Evolutionary conservation across 2,797 vertebrate genomes (phyloP), one percentile per base, ranked within the genome.

Genomic region (Sarcoramphus papa): DNA sequence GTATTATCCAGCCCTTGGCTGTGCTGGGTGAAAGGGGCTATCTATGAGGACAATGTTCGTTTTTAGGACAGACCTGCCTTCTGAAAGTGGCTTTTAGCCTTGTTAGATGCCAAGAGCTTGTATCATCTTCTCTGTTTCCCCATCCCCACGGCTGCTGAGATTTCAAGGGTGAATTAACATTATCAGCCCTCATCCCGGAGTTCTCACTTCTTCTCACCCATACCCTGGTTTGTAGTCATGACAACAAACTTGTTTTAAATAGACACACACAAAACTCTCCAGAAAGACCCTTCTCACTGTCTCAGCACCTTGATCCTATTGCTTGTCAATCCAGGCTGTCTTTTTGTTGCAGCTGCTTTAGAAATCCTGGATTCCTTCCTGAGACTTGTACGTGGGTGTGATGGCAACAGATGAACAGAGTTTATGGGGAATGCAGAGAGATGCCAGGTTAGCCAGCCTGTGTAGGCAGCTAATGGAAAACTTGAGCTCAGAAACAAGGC

Each of bases 331-430:
- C 77, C 65, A 75, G 79, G 56, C 94, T 96, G 64, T 89, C 85
- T 93, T 97, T 97, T 97, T 95, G 84, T 94, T 96, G 93, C 95
- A 97, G 94, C 94, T 97, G 95, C 88, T 84, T 95, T 72, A 94
- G 90, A 92, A 94, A 90, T 75, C 82, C 56, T 95, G 79, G 87
- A 95, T 96, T 94, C 68, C 31, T 93, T 90, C 73, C 79, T 92
- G 95, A 96, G 87, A 92, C 74, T 92, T 86, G 65, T 73, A 82
- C 0, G 95, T 96, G 96, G 91, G 96, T 94, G 94, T 93, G 90
- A 95, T 95, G 89, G 87, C 92, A 97, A 91, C 93, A 95, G 94
- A 96, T 94, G 93, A 97, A 92, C 94, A 88, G 93, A 85, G 90
- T 96, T 97, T 94, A 93, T 86, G 81, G 88, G 78, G 92, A 97